Evolutionary conservation across 2,113 vertebrate species (phyloP).

Genomic region (Atherinomorus stipes): DNA sequence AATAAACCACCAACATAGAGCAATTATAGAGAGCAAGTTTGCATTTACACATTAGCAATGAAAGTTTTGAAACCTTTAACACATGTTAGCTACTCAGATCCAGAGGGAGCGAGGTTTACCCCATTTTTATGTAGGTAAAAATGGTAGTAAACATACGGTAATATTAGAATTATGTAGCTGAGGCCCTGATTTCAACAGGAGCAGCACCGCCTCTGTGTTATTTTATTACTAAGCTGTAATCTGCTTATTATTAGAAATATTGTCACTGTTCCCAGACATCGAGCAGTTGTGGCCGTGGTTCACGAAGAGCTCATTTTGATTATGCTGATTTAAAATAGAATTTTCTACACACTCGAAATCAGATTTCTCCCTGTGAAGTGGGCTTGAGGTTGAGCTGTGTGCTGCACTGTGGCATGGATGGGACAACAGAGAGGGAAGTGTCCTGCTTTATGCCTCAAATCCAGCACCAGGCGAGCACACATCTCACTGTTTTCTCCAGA

Average conservation of each 20-base stretch:
- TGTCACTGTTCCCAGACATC: background rate
- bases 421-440: conserved; percentile 50
- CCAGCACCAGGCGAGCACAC: conserved; percentile 45
- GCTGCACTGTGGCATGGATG: conserved; percentile 12
- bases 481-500: conserved; percentile 55
- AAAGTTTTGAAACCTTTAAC: background rate
- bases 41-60: background rate
- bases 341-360: background rate
- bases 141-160: background rate
- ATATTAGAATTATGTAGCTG: background rate
- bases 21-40: background rate
- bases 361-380: conserved; percentile 10
- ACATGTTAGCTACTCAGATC: background rate
- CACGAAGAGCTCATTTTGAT: conserved; percentile 1
- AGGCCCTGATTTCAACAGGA: background rate
- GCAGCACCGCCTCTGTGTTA: no score
- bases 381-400: conserved; percentile 19
- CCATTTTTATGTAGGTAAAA: background rate
- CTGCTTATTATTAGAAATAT: background rate
- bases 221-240: background rate
- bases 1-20: no score
- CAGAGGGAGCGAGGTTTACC: background rate
- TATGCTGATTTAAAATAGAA: background rate
- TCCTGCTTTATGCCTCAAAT: conserved; percentile 52
- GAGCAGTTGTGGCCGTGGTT: background rate